Percentiles rank a stretch among this genome's conserved stretches.
These are phyloP conservation scores for Diarsia brunnea DNA, from an alignment of 2,888 invertebrate genomes.

Conservation along the genomic window DNA sequence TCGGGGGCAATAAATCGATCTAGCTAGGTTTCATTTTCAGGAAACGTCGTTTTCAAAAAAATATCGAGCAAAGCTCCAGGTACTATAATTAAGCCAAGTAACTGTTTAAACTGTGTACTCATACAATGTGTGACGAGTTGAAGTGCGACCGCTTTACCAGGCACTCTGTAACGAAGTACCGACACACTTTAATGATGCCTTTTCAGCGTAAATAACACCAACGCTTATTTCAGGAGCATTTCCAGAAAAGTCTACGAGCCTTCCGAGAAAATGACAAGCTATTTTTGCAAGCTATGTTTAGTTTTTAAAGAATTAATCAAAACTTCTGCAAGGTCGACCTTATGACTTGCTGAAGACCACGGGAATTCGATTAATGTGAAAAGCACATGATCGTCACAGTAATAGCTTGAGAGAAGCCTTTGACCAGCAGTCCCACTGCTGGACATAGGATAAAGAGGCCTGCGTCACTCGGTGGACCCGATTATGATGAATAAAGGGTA, in stretches of 20 bases:
- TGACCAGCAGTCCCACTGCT: neutral
- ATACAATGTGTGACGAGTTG: neutral
- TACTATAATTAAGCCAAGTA: neutral
- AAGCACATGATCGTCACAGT: neutral
- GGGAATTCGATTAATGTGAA: neutral
- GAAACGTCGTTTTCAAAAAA: too few species aligned
- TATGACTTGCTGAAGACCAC: neutral
- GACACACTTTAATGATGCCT: conserved; percentile 24
- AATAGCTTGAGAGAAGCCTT: neutral
- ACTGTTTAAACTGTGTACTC: neutral
- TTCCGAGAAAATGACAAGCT: neutral
- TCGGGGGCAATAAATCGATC: too few species aligned
- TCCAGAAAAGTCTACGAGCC: neutral
- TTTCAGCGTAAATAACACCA: conserved; percentile 19
- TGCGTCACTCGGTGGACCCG: neutral
- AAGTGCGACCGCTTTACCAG: conserved; percentile 4
- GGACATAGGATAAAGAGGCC: neutral
- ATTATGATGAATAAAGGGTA: too few species aligned
- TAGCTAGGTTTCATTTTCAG: too few species aligned
- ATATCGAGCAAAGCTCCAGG: too few species aligned
- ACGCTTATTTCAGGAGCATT: neutral
- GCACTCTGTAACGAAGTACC: neutral
- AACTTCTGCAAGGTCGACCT: neutral
- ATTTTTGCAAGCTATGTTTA: neutral
- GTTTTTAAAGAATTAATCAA: neutral